Conservation (phyloP, 2,113 vertebrate genomes). For the Micromys minutus region DNA sequence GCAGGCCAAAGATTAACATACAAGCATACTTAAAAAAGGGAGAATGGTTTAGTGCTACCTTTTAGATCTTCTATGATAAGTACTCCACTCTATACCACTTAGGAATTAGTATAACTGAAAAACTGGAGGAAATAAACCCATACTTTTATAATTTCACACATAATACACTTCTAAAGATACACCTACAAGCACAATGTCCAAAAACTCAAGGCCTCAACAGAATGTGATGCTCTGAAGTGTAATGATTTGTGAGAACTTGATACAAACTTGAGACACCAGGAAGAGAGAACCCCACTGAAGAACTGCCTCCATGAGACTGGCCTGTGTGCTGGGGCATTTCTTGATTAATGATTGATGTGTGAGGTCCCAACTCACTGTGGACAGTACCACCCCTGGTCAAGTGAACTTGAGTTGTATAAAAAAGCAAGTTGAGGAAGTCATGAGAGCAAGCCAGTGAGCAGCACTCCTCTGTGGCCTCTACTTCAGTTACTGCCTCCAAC, state of each 20-base stretch:
- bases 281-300: background rate
- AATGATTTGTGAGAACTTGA: background rate
- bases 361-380: background rate
- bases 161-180: constrained; percentile 8
- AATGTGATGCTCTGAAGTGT: background rate
- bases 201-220: constrained; percentile 18
- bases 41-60: background rate
- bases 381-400: background rate
- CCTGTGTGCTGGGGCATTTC: background rate
- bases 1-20: constrained; percentile 9
- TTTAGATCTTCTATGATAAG: constrained; percentile 30
- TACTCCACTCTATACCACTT: constrained; percentile 16
- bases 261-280: background rate
- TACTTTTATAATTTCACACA: constrained; percentile 22
- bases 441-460: background rate
- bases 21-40: background rate
- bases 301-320: background rate
- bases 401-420: background rate
- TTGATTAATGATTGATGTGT: background rate
- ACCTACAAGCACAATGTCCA: constrained; percentile 34
- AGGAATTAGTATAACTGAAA: constrained; percentile 7
- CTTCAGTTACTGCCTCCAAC: background rate
- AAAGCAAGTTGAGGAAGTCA: background rate
- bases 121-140: background rate
- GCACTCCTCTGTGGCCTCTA: background rate